Base-by-base conservation (phyloP, 2,888 invertebrate species). In the Chaitophorus viminalis region DNA sequence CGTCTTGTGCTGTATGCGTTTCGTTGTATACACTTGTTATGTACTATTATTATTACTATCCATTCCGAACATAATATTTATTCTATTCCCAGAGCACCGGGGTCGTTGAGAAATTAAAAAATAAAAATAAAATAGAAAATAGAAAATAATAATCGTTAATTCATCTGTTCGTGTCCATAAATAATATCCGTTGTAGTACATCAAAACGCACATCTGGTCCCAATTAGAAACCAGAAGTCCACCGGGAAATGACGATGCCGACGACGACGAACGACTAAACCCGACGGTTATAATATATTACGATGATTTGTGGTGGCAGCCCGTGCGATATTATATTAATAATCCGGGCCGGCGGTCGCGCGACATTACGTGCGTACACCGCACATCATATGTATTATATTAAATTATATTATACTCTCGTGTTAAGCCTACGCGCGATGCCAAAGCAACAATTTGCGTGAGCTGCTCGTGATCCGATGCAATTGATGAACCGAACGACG, bases 211-310 rank as follows among this genome's bases (percentile, higher is more conserved):
- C 83, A 79, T 86, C 78, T 86, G 86, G 79, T 86, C 79, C 78
- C 86, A 86, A 86, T 86, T 86, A 86, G 79, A 79, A 68, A 70
- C 70, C 70, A 31, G 29, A 25, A n/a, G 82, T 77, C 85, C 85
- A 33, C 52, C 54, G 85, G 85, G 85, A 85, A 78, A 85, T 52
- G 77, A 25, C 21, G n/a, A 65, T 29, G 65, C 17, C 60, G 6
- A 60, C 21, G 17, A 3, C 60, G 29, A 70, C 33, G 74, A 79
- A 25, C 54, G 21, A 78, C 77, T 46, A 6, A 5, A 46, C 46
- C 8, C 18, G 52, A 72, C 36, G 82, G 52, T 72, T n/a, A 68
- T 11, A 68, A 25, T 25, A 39, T 21, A 77, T 29, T 68, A 65
- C 33, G 52, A 77, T 85, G 85, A 85, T 85, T 85, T 85, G 85